Base-by-base conservation (phyloP, 2,888 invertebrate genomes). In the Escarpia spicata region DNA sequence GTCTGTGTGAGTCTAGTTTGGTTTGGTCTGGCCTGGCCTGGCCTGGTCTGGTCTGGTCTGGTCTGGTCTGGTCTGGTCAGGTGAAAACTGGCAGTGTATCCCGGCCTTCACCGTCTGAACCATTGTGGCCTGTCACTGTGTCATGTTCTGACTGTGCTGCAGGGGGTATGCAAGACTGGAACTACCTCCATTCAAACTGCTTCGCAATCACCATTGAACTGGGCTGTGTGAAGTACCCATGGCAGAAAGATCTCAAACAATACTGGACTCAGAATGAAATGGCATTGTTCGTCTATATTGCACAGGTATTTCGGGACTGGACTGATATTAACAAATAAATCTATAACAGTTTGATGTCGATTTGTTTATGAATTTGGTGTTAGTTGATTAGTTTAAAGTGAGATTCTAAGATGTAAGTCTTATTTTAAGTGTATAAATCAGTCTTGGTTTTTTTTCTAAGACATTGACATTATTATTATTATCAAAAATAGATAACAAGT, bases 131-230 rank as follows among this genome's bases (percentile, higher is more conserved):
- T 90, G 90, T 31, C 52, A 58, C n/a, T 37, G n/a, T 43, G 31
- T 92, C 37, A 37, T 37, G 37, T 45, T 75, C 43, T 89, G 15
- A 52, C 10, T 9, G 31, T 91, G 92, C n/a, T 96, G 93, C 98
- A 4, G 99, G 99, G 0, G 99, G 99, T 10, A 99, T 99, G 99
- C 99, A 99, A 97, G 99, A 99, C 97, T 99, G 99, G 98, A 99
- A 99, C 97, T 99, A 99, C 96, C 96, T 99, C 0, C 97, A 98
- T 95, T 98, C 98, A 2, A 98, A 98, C 95, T 98, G 98, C 95
- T 98, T 99, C 97, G 99, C 99, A 96, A 97, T 99, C 3, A 99
- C 99, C 0, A 96, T 99, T 10, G 99, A 99, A 96, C 97, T 99
- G 94, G 98, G 99, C 43, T 99, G 99, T 96, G 97, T 97, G 96